Evolutionary conservation across 2,888 invertebrate genomes (phyloP), one percentile per base, ranked within the genome.

Genomic region (Oligia latruncula): DNA sequence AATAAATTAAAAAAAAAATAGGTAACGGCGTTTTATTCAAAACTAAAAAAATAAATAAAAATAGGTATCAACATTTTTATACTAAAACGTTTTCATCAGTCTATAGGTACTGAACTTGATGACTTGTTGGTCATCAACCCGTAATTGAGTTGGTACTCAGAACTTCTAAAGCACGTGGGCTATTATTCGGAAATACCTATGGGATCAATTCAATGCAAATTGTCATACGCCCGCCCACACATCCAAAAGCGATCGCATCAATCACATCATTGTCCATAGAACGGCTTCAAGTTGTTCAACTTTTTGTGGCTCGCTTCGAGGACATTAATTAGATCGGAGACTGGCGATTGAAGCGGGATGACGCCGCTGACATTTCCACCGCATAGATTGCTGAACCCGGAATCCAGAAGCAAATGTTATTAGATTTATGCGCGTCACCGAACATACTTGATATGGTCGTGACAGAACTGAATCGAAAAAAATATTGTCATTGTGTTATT

Each of bases 191-290:
- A 94, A 94, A 94, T 93, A 93, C 92, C 91, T 90, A 90, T 91
- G 88, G 91, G 91, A 93, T 91, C 95, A 90, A 96, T 96, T 96
- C 95, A 96, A 97, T 96, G 96, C 95, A 95, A 96, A 96, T 96
- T 90, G 90, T 89, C 80, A 80, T 81, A 90, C 95, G 93, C 96
- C 96, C 93, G 93, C 96, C 96, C 93, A 95, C 95, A 92, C 91
- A 83, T 86, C 87, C 83, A 85, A 89, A 88, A 87, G 87, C 92
- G 91, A 94, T 90, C 92, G 94, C 93, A 96, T 96, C 95, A 93
- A 97, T 96, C 96, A 96, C 80, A 90, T 90, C 92, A 94, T 95
- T 95, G 95, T 96, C 90, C 91, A 86, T 87, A 81, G 81, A 86
- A 77, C 87, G 74, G 88, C 87, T 90, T 90, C 87, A 76, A 91